phyloP scores from a whole-genome alignment of 1,140 invertebrate species.

The Periplaneta americana region DNA sequence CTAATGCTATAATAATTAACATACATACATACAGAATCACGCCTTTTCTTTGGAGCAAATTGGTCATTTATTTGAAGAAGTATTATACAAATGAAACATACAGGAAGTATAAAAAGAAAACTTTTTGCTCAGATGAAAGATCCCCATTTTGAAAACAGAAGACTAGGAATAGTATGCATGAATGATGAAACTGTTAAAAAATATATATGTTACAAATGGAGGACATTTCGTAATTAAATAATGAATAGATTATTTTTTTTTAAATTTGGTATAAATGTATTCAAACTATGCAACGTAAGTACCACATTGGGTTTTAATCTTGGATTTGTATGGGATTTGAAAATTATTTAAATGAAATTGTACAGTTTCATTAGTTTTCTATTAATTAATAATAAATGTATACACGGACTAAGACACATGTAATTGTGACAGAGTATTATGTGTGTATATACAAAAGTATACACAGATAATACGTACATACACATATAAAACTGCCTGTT shows the following conservation, averaged over 20 bases:
- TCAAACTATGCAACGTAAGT: neutral
- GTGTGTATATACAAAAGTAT: no score
- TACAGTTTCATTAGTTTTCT: no score
- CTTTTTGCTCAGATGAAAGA: neutral
- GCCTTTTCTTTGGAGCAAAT: neutral
- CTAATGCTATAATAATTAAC: neutral
- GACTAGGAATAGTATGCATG: neutral
- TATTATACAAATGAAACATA: neutral
- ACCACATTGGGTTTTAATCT: neutral
- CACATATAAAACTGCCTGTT: no score
- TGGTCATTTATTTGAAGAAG: neutral
- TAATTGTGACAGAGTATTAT: neutral
- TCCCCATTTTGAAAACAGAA: neutral
- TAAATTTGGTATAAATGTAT: neutral
- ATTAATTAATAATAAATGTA: neutral
- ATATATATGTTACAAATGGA: neutral
- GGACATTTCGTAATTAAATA: neutral
- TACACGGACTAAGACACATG: neutral
- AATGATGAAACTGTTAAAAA: neutral
- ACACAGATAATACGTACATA: no score
- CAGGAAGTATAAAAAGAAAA: neutral
- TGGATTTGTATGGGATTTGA: neutral
- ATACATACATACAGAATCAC: neutral
- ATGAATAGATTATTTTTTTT: neutral
- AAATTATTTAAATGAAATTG: no score